Conservation (phyloP, 1,140 invertebrate genomes). For the Drosophila rhopaloa region DNA sequence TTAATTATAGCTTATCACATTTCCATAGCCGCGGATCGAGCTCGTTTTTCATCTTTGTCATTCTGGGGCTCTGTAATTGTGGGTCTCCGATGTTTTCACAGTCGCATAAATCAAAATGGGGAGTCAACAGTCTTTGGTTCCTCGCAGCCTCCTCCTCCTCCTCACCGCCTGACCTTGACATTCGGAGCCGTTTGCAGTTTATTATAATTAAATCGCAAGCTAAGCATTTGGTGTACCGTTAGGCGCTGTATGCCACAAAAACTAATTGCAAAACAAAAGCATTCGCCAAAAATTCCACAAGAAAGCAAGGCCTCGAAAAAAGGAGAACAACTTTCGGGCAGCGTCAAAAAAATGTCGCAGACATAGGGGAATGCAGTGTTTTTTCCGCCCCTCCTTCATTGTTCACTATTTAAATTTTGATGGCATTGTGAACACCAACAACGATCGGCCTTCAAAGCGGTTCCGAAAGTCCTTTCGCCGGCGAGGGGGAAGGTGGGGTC, state of each 20-base stretch:
- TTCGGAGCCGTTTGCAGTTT: background rate
- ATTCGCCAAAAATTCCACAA: conserved; percentile 58
- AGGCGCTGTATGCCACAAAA: conserved; percentile 32
- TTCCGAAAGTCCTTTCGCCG: conserved; percentile 39
- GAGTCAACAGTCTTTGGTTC: conserved; percentile 6
- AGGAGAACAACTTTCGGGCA: background rate
- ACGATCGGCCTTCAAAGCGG: conserved; percentile 58
- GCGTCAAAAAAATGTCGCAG: conserved; percentile 70
- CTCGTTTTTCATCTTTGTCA: conserved; percentile 82
- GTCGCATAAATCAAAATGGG: conserved; percentile 62
- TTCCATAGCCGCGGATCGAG: conserved; percentile 78
- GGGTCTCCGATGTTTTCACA: conserved; percentile 56
- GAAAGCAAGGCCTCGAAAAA: conserved; percentile 3
- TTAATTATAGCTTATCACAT: conserved; percentile 84
- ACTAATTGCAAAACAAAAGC: conserved; percentile 67
- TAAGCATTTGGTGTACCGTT: conserved; percentile 38
- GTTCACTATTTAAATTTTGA: conserved; percentile 80
- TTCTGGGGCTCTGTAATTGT: conserved; percentile 37
- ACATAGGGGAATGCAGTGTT: conserved; percentile 68
- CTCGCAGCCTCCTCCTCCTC: background rate
- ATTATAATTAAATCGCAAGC: conserved; percentile 1
- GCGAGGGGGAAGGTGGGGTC: background rate
- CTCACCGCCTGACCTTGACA: conserved; percentile 46
- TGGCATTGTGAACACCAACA: conserved; percentile 77
- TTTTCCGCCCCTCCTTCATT: conserved; percentile 34